Conservation (phyloP, 2,113 vertebrate species). For the Pipa parva region DNA sequence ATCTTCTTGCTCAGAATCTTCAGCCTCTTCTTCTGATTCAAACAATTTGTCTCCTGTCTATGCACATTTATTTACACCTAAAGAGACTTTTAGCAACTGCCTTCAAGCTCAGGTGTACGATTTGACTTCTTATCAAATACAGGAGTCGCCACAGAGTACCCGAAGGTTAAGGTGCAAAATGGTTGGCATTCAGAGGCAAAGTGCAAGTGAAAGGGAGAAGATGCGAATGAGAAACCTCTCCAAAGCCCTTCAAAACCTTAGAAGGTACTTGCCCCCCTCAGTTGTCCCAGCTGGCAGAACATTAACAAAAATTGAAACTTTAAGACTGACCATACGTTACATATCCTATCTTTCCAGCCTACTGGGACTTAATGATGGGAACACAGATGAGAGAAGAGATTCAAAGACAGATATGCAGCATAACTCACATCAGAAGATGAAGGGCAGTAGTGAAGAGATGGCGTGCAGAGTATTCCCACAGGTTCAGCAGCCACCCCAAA, state of each 20-base stretch:
- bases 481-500: slow-evolving; percentile 42
- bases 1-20: slow-evolving; percentile 67
- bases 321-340: slow-evolving; percentile 70
- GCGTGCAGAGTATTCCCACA: slow-evolving; percentile 42
- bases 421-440: slow-evolving; percentile 49
- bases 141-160: slow-evolving; percentile 17
- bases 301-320: slow-evolving; percentile 74
- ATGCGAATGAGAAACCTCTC: slow-evolving; percentile 73
- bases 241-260: slow-evolving; percentile 70
- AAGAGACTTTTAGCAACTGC: slow-evolving; percentile 37
- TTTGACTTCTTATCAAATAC: slow-evolving; percentile 4
- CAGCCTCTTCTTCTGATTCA: slow-evolving; percentile 59
- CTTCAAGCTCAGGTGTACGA: slow-evolving; percentile 5
- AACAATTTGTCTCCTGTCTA: slow-evolving; percentile 41
- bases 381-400: slow-evolving; percentile 54
- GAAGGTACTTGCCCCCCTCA: slow-evolving; percentile 70
- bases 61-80: slow-evolving; percentile 21
- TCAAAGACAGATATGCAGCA: slow-evolving; percentile 42
- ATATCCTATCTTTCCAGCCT: slow-evolving; percentile 69
- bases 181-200: slow-evolving; percentile 70
- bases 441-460: slow-evolving; percentile 53
- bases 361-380: slow-evolving; percentile 65
- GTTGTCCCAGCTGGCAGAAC: slow-evolving; percentile 66
- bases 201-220: slow-evolving; percentile 75
- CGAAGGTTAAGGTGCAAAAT: slow-evolving; percentile 50